Percentiles rank a stretch among this genome's conserved stretches.
Evolutionary conservation across 2,113 vertebrate genomes (phyloP).

Genomic region (Sinocyclocheilus anshuiensis): DNA sequence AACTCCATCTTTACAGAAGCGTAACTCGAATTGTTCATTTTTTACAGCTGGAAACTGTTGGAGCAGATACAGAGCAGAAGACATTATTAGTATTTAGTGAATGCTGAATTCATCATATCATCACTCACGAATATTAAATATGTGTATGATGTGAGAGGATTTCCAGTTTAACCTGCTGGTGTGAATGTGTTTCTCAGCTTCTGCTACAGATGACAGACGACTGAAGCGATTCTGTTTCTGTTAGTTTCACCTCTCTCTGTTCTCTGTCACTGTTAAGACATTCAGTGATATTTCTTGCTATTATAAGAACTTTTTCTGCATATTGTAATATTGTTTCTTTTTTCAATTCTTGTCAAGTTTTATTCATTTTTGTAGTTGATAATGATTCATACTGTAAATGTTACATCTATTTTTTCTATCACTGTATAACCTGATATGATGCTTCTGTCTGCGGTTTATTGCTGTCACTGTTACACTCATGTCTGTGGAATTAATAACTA

Average conservation of each 20-base stretch:
- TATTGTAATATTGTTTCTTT: no score
- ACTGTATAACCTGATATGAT: no score
- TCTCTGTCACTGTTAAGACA: no score
- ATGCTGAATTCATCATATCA: background rate
- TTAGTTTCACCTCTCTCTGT: no score
- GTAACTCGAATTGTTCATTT: background rate
- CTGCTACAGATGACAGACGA: no score
- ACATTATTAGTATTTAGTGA: background rate
- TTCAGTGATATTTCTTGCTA: no score
- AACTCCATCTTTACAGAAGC: background rate
- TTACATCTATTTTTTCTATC: background rate
- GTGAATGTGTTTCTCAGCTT: background rate
- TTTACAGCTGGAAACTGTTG: background rate
- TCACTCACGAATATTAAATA: background rate
- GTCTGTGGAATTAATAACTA: no score
- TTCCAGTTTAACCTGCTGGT: background rate
- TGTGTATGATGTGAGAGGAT: background rate
- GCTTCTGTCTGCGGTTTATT: no score
- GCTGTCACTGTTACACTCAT: background rate
- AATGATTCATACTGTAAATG: background rate
- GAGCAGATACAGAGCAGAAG: background rate
- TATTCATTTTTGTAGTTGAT: background rate
- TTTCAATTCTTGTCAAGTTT: no score
- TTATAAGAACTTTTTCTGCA: no score
- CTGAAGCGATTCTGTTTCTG: no score